phyloP scores from a whole-genome alignment of 2,113 vertebrate species.

The Crypturellus undulatus region DNA sequence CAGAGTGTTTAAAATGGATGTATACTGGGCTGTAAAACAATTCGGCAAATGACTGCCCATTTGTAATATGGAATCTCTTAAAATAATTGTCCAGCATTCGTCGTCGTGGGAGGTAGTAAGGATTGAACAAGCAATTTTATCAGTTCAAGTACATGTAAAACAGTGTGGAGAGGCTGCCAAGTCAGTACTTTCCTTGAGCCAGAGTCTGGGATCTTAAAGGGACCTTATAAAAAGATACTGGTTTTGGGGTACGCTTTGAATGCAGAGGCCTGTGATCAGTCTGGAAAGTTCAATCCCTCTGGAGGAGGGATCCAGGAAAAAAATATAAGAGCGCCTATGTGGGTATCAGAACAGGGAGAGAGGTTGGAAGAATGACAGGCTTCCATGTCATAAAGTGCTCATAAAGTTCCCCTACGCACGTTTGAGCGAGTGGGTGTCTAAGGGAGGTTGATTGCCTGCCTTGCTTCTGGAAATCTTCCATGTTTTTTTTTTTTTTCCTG shows the following conservation, averaged over 20 bases:
- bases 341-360: slow-evolving; percentile 22
- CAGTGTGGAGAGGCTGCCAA: not conserved
- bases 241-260: not conserved
- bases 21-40: not conserved
- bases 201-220: not conserved
- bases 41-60: slow-evolving; percentile 9
- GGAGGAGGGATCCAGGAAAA: not conserved
- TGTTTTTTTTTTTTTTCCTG: not conserved
- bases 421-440: not conserved
- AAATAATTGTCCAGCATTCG: not conserved
- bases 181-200: not conserved
- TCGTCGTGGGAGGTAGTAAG: slow-evolving; percentile 11
- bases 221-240: not conserved
- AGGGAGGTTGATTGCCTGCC: slow-evolving; percentile 44
- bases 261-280: not conserved
- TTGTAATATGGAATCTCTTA: slow-evolving; percentile 23
- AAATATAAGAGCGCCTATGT: not conserved
- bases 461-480: slow-evolving; percentile 54
- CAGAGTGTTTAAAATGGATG: slow-evolving; percentile 34
- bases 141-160: not conserved
- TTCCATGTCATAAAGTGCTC: slow-evolving; percentile 46
- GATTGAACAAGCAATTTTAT: slow-evolving; percentile 33
- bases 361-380: slow-evolving; percentile 38
- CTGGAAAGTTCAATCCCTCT: not conserved
- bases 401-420: not conserved